Percentiles rank a stretch among this genome's conserved stretches.
Evolutionary conservation across 1,140 invertebrate genomes (phyloP).

Genomic region (Anthonomus grandis): DNA sequence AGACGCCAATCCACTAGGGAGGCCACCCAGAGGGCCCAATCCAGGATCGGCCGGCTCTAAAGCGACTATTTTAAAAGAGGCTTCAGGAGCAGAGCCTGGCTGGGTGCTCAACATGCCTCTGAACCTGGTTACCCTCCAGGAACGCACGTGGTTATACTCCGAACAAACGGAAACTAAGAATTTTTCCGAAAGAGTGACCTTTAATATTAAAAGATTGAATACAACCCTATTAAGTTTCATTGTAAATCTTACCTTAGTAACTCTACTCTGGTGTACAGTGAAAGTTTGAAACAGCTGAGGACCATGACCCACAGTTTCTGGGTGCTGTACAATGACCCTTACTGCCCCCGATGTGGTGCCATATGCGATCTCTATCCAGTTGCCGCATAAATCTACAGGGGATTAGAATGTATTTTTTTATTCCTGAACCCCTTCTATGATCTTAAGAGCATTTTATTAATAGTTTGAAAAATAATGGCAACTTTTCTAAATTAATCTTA

Average conservation of each 20-base stretch:
- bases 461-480: too few relatives aligned
- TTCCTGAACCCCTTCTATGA: too few relatives aligned
- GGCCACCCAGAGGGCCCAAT: slow-evolving; percentile 50
- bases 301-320: slow-evolving; percentile 95
- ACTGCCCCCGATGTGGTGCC: slow-evolving; percentile 94
- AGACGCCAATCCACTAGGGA: not conserved
- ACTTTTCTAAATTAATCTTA: too few relatives aligned
- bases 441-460: too few relatives aligned
- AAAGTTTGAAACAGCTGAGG: slow-evolving; percentile 98
- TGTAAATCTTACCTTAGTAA: slow-evolving; percentile 72
- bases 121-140: slow-evolving; percentile 95
- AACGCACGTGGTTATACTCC: slow-evolving; percentile 96
- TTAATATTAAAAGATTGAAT: slow-evolving; percentile 22
- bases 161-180: slow-evolving; percentile 96
- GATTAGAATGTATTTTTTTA: too few relatives aligned
- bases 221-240: not conserved
- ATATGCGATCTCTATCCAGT: slow-evolving; percentile 99
- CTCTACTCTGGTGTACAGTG: slow-evolving; percentile 93
- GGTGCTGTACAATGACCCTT: slow-evolving; percentile 96
- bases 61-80: slow-evolving; percentile 92
- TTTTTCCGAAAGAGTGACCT: slow-evolving; percentile 94
- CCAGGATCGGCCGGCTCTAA: slow-evolving; percentile 82
- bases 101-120: slow-evolving; percentile 96
- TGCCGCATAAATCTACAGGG: slow-evolving; percentile 93
- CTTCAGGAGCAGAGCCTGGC: slow-evolving; percentile 92